These are phyloP conservation scores for Nesogale talazaci DNA, from an alignment of 2,113 vertebrate species.

Conservation along the genomic window DNA sequence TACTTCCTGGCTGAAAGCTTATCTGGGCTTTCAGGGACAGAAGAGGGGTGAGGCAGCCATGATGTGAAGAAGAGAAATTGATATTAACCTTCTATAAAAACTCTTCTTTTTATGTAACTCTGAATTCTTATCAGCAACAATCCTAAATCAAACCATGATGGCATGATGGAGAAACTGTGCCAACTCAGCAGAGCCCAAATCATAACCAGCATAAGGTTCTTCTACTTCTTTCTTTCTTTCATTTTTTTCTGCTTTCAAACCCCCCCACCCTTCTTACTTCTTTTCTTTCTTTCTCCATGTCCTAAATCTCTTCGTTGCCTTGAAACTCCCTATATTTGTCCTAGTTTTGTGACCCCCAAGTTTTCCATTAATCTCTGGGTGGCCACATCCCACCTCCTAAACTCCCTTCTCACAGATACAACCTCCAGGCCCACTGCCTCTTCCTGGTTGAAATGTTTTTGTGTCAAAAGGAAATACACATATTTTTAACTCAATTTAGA, in stretches of 20 bases:
- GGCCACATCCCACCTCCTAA: not conserved
- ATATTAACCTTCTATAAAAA: not conserved
- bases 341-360: not conserved
- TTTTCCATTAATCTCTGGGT: not conserved
- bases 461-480: constrained; percentile 31
- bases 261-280: not conserved
- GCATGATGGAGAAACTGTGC: not conserved
- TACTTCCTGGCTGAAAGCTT: not conserved
- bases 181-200: not conserved
- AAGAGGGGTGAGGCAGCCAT: not conserved
- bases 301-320: not conserved
- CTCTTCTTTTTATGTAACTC: not conserved
- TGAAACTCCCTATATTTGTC: not conserved
- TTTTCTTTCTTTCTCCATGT: no score
- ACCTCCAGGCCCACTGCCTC: not conserved
- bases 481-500: constrained; percentile 45
- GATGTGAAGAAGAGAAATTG: not conserved
- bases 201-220: not conserved
- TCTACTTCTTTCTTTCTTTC: not conserved
- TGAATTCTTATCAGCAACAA: not conserved
- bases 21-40: not conserved
- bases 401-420: not conserved
- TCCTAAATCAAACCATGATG: not conserved
- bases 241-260: not conserved
- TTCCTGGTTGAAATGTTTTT: constrained; percentile 26